Base-by-base conservation (phyloP, 2,888 invertebrate species). In the Chromoteleia sp. region DNA sequence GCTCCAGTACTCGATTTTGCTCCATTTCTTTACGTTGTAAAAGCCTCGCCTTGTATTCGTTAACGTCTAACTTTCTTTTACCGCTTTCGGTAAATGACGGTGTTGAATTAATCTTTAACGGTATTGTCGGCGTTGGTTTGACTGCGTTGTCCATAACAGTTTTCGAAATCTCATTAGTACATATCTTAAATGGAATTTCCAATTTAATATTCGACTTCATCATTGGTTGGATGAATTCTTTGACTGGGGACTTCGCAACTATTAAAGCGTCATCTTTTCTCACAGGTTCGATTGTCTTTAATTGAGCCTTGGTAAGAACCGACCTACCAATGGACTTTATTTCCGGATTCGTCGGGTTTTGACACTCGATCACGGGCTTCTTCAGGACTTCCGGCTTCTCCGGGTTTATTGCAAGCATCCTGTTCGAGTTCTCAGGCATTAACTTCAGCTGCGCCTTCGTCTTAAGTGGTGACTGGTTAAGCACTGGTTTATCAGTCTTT, bases 381-480 rank as follows among this genome's bases (percentile, higher is more conserved):
- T 36, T 58, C 2, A 2, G 12, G 3, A 12, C 10, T 0, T 45
- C 83, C 0, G 75, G 73, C 12, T 74, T 71, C 8, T 59, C 83
- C 0, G 77, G 59, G 54, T 83, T 82, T 0, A 70, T 45, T 0
- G 54, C 70, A 7, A 73, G 19, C 5, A 30, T n/a, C 7, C 54
- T 61, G 10, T 30, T 67, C 10, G 78, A 71, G 50, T 76, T 48
- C 5, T 86, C 88, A 0, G 88, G 87, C 86, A 87, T 85, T 29
- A 87, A 86, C 48, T 91, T 90, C 5, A 88, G 56, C 12, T 91
- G 90, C 0, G 88, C 86, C 36, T 89, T 90, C 0, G 88, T 88
- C 30, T 89, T 89, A 6, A 76, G 58, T 2, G 78, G 74, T 15
- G 70, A 70, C n/a, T 48, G 52, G 7, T 19, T 68, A 8, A 65